Evolutionary conservation across 2,888 invertebrate genomes (phyloP), one percentile per base, ranked within the genome.

Genomic region (Volucella zonaria): DNA sequence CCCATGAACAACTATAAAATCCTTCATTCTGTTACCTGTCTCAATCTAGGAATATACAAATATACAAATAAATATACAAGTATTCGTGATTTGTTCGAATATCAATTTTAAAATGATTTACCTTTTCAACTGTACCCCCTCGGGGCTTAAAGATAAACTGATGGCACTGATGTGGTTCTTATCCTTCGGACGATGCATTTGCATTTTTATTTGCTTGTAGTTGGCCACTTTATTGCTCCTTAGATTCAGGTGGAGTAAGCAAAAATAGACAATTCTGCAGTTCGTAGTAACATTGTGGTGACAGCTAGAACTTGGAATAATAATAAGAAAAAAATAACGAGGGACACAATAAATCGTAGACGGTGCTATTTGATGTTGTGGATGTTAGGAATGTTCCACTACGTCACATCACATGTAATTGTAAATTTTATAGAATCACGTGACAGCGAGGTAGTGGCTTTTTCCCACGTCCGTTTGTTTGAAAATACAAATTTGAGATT

Each of bases 391-490:
- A 90, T 90, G 89, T 90, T 90, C 90, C 90, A 90, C 90, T 90
- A 90, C 90, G 90, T 90, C 90, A 90, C 90, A 90, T 90, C 90
- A 90, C 90, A 90, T 90, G 90, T 90, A 88, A 80, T 90, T 88
- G 89, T 86, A 73, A 87, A 80, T 82, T 87, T 80, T 75, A 82
- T 77, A 59, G 68, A 87, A 90, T 89, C 90, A 90, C 90, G 90
- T 90, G 90, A 90, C 88, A 89, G 90, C 88, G 88, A 90, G 90
- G 90, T 90, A 90, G 90, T 90, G 90, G 90, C 90, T 88, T 87
- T 89, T 90, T 90, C 90, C 90, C 90, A 87, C 82, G 87, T 86
- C 87, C 40, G 51, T 62, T 54, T 42, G 1, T 43, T n/a, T 3
- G 52, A 54, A 67, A 62, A 14, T 58, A 8, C 2, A 14, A 15